Conservation (phyloP, 1,140 invertebrate genomes). For the Triops cancriformis region DNA sequence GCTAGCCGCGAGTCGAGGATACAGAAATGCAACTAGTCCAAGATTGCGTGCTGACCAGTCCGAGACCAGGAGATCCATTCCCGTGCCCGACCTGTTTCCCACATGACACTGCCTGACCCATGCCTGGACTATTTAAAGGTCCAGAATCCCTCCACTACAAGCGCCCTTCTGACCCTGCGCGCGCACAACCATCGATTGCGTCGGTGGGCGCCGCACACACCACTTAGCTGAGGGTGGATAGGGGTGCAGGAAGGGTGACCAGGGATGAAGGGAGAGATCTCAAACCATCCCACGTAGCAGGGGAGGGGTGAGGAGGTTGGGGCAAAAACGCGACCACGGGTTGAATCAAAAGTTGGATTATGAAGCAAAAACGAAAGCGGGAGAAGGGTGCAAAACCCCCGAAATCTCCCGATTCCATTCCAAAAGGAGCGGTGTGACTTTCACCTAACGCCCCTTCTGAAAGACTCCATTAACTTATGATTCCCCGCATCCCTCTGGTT, state of each 20-base stretch:
- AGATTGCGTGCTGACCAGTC: background rate
- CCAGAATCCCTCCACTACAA: background rate
- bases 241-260: background rate
- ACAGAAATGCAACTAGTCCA: constrained; percentile 2
- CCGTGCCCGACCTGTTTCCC: constrained; percentile 2
- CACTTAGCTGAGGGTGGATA: background rate
- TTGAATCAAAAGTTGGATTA: constrained; percentile 7
- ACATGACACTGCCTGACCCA: constrained; percentile 12
- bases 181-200: background rate
- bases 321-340: background rate
- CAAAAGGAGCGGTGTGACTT: background rate
- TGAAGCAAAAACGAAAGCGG: background rate
- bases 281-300: background rate
- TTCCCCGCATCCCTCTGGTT: background rate
- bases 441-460: background rate
- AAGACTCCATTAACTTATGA: background rate
- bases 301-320: background rate
- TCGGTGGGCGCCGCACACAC: background rate
- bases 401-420: background rate
- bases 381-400: background rate
- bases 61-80: background rate
- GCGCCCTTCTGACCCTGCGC: constrained; percentile 11
- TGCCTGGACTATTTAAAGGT: constrained; percentile 9
- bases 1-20: too few relatives aligned
- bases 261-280: background rate